Conservation (phyloP, 1,140 invertebrate species). For the Hetaerina americana region DNA sequence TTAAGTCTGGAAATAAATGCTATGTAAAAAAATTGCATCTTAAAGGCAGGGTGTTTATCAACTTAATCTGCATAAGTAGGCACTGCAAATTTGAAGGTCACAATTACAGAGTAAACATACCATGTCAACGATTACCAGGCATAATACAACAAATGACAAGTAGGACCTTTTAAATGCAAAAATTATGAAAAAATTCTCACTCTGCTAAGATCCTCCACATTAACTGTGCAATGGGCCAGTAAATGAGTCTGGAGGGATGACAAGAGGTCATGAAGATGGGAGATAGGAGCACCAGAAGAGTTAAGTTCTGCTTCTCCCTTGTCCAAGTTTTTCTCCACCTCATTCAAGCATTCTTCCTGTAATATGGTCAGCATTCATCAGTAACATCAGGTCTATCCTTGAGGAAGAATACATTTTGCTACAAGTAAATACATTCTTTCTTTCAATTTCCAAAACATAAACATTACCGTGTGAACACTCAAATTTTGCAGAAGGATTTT, state of each 20-base stretch:
- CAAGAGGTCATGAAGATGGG: constrained; percentile 37
- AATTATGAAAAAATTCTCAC: neutral
- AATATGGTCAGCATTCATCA: constrained; percentile 9
- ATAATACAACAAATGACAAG: no score
- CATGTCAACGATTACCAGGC: no score
- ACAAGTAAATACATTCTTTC: neutral
- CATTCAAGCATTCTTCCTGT: constrained; percentile 28
- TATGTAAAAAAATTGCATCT: no score
- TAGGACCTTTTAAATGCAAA: no score
- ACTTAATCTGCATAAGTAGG: no score
- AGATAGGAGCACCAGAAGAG: constrained; percentile 21
- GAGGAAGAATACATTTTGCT: no score
- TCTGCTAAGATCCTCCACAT: neutral
- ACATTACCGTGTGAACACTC: constrained; percentile 35
- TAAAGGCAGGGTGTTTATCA: no score
- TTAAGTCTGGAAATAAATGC: no score
- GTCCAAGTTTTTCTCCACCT: constrained; percentile 26
- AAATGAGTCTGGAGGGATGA: constrained; percentile 47
- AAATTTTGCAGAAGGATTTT: constrained; percentile 41
- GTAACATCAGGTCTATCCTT: no score
- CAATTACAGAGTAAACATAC: no score
- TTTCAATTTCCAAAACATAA: constrained; percentile 13
- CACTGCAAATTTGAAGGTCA: no score
- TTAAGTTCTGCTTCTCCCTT: constrained; percentile 20
- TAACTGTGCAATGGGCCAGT: constrained; percentile 30